phyloP scores from a whole-genome alignment of 2,888 invertebrate species.

The Alviniconcha strummeri region DNA sequence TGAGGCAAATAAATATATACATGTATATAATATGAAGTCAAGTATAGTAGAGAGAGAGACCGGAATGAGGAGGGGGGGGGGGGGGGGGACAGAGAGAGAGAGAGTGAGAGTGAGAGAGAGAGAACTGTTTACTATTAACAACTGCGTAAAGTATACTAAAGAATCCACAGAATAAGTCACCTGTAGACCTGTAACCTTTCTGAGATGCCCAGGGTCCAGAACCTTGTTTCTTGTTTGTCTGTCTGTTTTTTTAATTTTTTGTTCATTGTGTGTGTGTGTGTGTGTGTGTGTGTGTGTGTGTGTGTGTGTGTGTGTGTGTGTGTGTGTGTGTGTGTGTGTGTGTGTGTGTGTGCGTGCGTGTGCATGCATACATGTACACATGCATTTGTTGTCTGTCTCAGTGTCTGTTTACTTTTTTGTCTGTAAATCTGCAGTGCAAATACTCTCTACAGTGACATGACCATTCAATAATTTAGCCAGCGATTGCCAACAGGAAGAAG shows the following conservation, averaged over 20 bases:
- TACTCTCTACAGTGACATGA: too few species aligned
- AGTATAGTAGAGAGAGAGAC: background rate
- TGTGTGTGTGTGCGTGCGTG: too few species aligned
- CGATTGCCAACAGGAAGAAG: too few species aligned
- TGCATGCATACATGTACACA: too few species aligned
- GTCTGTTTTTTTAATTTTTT: background rate
- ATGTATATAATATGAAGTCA: background rate
- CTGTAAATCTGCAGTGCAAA: too few species aligned
- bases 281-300: too few species aligned
- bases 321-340: background rate
- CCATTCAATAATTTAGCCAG: too few species aligned
- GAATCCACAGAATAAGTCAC: background rate
- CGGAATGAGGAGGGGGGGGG: background rate
- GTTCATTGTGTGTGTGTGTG: too few species aligned
- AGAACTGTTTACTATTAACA: background rate
- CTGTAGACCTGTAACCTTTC: background rate
- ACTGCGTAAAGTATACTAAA: background rate
- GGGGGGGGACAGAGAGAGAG: background rate
- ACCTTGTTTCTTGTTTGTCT: background rate
- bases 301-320: conserved; percentile 11
- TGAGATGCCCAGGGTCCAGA: background rate
- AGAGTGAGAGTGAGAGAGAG: background rate
- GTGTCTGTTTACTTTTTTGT: too few species aligned
- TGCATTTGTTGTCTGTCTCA: too few species aligned
- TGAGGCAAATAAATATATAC: background rate